Evolutionary conservation across 2,888 invertebrate genomes (phyloP), one percentile per base, ranked within the genome.

Genomic region (Ectemnius cavifrons): DNA sequence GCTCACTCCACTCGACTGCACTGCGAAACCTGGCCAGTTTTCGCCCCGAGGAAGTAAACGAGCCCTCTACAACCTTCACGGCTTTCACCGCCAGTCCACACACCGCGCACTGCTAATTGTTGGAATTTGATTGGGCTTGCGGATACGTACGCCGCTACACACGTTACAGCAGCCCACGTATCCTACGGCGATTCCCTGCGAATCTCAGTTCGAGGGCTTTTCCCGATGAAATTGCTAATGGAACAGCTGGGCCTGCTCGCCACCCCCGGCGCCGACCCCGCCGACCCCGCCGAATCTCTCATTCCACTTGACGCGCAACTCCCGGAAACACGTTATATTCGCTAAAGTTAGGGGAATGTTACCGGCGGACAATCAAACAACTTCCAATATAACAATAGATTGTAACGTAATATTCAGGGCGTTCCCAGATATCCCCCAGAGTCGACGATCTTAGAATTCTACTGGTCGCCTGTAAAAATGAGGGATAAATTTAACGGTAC

Each of bases 111-210:
- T 79, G 81, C 84, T 87, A 87, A 89, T 87, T 87, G 87, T 84
- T 84, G 81, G 83, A 81, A 86, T 88, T 87, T 85, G 86, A 88
- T 88, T 88, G 88, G 23, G 84, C 47, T 47, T 47, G 47, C 47
- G 47, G 11, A 47, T 47, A n/a, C 47, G 47, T 13, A 14, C 16
- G 6, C 52, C 6, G 16, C 16, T 23, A 23, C 23, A 23, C 23
- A 23, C 23, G 23, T 23, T 23, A 2, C 23, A 23, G 3, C 75
- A 71, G 78, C 66, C 64, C 65, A 65, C 70, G 68, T 72, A 79
- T 77, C 82, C 82, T 70, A 65, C 57, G 79, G 82, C 78, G 69
- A 77, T 77, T 71, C 66, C 72, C 76, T 67, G 74, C 71, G 71
- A 81, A 73, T 77, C 68, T 37, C 69, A 73, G 73, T 82, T 79